Evolutionary conservation across 2,888 invertebrate genomes (phyloP), one percentile per base, ranked within the genome.

Genomic region (Sphaerophoria taeniata): DNA sequence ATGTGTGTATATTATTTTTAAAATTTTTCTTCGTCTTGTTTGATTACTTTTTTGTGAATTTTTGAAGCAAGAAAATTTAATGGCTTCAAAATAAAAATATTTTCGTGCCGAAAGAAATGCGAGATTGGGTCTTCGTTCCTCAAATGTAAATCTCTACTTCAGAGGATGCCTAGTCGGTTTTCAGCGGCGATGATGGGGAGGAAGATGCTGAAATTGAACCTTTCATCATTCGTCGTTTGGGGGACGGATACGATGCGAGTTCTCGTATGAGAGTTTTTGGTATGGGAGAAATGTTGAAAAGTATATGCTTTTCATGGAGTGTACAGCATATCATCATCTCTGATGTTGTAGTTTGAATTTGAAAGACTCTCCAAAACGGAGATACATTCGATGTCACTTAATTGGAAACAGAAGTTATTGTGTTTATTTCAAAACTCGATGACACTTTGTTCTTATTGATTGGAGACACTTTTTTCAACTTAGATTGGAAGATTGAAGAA

Each of bases 1-100:
- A 55, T 55, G 55, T 49, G 7, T 49, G 12, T 34, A 49, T 65
- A 31, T 39, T 31, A 61, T 49, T 45, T 61, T 49, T 43, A 36
- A 60, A 67, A 34, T 16, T 72, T 24, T 39, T 36, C 33, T 55
- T 55, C 6, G 14, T 14, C 4, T 39, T 34, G 9, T 53, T 39
- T 43, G 0, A 2, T 14, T 55, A 16, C 43, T 47, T 45, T 70
- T 45, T 39, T 53, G 7, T 24, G 9, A 51, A 47, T 56, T 39
- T 51, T 34, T 36, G 73, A 36, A 63, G 56, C 36, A 73, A 78
- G 58, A 65, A 70, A 55, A 55, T 63, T 78, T 53, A 78, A 83
- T 78, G 58, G 39, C 58, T 53, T 55, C 34, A 73, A 58, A 71
- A 51, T 11, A 67, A 65, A 33, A 31, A 61, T 61, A 5, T 55